Evolutionary conservation across 1,140 invertebrate species (phyloP), one percentile per base, ranked within the genome.

Genomic region (Brachionus sp.): DNA sequence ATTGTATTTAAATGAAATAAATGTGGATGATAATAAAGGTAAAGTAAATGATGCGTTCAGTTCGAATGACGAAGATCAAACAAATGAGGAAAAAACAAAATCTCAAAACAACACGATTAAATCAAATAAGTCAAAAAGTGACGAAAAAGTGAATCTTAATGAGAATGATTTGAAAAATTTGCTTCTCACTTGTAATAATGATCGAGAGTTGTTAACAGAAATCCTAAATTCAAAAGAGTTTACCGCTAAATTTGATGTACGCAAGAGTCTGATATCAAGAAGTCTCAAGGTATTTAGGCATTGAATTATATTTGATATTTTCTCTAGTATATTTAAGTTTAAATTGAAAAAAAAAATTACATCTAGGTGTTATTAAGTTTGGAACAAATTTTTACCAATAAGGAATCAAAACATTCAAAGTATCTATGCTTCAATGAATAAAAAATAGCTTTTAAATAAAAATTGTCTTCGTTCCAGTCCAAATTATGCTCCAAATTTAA

Each of bases 161-260:
- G 70, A 75, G 10, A 75, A 29, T 46, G 70, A 75, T 75, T 35
- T 75, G 39, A 44, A 75, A 75, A 75, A 75, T 44, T 46, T 75
- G 6, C 19, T 75, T 12, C 9, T 46, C 9, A 46, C 37, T 46
- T 75, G 70, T 46, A 75, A 75, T 75, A 75, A 75, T 39, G 70
- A 75, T 39, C 33, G 39, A 3, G 44, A 23, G 7, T 33, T 46
- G 29, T 75, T 75, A 10, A 75, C 39, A 46, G 39, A 75, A 75
- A 75, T 75, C 25, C 13, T 75, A 19, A 75, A 75, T 46, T 75
- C 70, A 19, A 46, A 29, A 35, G 70, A 75, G 23, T 75, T 75
- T 75, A 23, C 23, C 19, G 44, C 7, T 19, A 75, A 75, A 75
- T 46, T 75, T 75, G 33, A 75, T 50, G 37, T 75, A 4, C 10